Evolutionary conservation across 2,888 invertebrate genomes (phyloP).

Genomic region (Drosophila robusta): DNA sequence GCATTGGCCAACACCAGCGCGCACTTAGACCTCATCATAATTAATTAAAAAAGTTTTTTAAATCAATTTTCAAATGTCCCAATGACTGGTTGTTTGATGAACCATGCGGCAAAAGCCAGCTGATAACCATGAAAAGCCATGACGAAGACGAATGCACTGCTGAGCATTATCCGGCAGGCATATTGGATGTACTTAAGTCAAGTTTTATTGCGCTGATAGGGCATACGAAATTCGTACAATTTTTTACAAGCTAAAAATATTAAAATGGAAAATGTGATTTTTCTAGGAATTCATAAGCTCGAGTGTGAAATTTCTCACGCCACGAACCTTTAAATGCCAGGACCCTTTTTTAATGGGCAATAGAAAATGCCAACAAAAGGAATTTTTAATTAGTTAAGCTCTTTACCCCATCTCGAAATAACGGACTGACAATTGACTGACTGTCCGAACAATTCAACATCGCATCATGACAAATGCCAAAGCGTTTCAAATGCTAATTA

Average conservation of each 20-base stretch:
- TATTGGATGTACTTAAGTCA: background rate
- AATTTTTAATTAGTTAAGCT: slow-evolving; percentile 56
- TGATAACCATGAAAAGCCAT: slow-evolving; percentile 14
- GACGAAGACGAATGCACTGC: slow-evolving; percentile 17
- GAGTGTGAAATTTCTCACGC: background rate
- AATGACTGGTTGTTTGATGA: slow-evolving; percentile 73
- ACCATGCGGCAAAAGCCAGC: slow-evolving; percentile 49
- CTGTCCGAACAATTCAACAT: slow-evolving; percentile 16
- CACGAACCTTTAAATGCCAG: background rate
- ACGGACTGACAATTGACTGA: slow-evolving; percentile 1
- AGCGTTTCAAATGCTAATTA: slow-evolving; percentile 36
- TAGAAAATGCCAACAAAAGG: slow-evolving; percentile 27
- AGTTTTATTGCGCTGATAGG: background rate
- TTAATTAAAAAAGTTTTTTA: slow-evolving; percentile 80
- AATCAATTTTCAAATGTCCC: slow-evolving; percentile 76
- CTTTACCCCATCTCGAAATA: slow-evolving; percentile 3
- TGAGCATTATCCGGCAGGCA: background rate
- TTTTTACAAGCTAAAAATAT: background rate
- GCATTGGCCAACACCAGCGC: slow-evolving; percentile 22
- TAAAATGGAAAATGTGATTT: background rate
- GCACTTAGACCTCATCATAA: slow-evolving; percentile 75
- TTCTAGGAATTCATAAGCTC: background rate
- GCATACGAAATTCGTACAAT: background rate
- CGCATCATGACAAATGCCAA: slow-evolving; percentile 27
- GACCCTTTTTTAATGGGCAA: slow-evolving; percentile 10